Percentiles rank a stretch among this genome's conserved stretches.
These are phyloP conservation scores for Cathartes aura DNA, from an alignment of 2,113 vertebrate species.

Conservation along the genomic window DNA sequence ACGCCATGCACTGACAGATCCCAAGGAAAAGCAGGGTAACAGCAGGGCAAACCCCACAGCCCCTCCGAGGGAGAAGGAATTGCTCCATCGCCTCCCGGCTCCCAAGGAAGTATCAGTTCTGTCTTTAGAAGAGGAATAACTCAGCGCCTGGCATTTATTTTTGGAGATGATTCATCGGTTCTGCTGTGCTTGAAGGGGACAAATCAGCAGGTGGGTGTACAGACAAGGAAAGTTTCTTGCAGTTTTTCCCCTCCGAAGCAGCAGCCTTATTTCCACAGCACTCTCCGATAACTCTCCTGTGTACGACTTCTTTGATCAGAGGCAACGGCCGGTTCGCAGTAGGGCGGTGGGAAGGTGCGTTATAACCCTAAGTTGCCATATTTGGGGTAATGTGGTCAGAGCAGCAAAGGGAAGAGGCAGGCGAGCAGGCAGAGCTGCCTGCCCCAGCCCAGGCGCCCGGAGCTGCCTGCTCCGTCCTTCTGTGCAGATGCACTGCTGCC, in stretches of 20 bases:
- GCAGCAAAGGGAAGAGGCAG: background rate
- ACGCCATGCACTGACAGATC: background rate
- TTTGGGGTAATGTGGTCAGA: background rate
- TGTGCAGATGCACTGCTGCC: slow-evolving; percentile 52
- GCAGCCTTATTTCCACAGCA: background rate
- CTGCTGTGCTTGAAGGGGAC: background rate
- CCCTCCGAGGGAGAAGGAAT: background rate
- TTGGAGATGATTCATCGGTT: background rate
- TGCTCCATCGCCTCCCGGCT: rapidly evolving
- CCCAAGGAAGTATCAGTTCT: background rate
- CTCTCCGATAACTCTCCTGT: background rate
- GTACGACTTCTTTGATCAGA: background rate
- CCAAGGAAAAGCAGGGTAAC: background rate
- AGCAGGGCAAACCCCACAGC: background rate
- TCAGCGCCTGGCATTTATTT: background rate
- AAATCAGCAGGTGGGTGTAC: background rate
- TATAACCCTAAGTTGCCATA: background rate
- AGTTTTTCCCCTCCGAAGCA: background rate
- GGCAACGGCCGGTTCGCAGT: rapidly evolving
- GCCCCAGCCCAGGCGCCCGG: background rate
- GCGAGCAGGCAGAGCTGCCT: background rate
- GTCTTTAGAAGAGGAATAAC: background rate
- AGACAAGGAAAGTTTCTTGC: background rate
- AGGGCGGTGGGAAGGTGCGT: background rate
- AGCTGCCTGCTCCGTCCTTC: background rate